These are phyloP conservation scores for Falcunculus frontatus DNA, from an alignment of 2,113 vertebrate genomes.

Conservation along the genomic window DNA sequence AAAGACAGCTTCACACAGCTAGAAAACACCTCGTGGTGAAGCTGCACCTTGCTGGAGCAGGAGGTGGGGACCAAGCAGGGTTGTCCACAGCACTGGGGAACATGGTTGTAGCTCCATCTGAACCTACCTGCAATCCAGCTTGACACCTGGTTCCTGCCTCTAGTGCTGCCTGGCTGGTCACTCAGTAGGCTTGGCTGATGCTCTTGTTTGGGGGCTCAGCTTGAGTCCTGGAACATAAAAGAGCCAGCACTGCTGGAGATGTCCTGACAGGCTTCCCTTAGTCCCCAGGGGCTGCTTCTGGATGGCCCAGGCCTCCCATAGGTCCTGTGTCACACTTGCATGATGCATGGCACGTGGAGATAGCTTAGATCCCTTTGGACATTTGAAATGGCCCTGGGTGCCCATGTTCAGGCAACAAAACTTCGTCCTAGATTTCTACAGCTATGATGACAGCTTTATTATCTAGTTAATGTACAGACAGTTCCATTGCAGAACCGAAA, in stretches of 20 bases:
- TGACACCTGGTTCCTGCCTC: not conserved
- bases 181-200: not conserved
- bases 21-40: not conserved
- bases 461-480: not conserved
- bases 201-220: not conserved
- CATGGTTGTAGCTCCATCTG: not conserved
- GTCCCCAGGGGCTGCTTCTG: not conserved
- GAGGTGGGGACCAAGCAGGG: not conserved
- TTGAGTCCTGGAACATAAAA: not conserved
- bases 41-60: not conserved
- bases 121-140: not conserved
- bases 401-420: not conserved
- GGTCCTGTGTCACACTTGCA: not conserved
- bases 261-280: not conserved
- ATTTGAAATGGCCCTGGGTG: not conserved
- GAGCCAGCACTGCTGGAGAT: not conserved
- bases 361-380: not conserved
- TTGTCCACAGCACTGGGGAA: not conserved
- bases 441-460: not conserved
- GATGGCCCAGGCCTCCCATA: not conserved
- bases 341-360: fast-evolving
- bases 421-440: not conserved
- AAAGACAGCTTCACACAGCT: not conserved
- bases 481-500: not conserved
- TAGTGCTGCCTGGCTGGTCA: not conserved